A percentile compares a stretch with the other conserved stretches of the same genome.
phyloP scores from a whole-genome alignment of 2,888 invertebrate species.

The Caradrina clavipalpis region DNA sequence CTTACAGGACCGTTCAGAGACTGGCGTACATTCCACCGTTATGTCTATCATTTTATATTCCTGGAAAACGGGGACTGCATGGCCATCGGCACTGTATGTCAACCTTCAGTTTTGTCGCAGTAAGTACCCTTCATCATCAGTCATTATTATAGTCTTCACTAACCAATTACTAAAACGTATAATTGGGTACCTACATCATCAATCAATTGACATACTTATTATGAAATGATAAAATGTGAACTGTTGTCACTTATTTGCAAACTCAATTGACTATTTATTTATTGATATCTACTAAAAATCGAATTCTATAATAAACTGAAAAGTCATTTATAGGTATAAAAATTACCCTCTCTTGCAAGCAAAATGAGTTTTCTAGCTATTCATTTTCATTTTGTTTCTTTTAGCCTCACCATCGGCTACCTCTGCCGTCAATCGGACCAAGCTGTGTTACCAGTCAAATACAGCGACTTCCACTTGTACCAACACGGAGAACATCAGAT shows the following conservation, averaged over 20 bases:
- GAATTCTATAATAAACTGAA: no score
- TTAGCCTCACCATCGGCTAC: constrained; percentile 92
- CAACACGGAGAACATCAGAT: constrained; percentile 91
- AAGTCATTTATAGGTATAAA: no score
- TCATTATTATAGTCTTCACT: not conserved
- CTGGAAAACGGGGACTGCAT: constrained; percentile 93
- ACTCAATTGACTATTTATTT: no score
- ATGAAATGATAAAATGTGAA: no score
- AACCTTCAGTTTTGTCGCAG: constrained; percentile 92
- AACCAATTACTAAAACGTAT: not conserved
- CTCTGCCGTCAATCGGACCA: constrained; percentile 88
- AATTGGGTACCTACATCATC: no score
- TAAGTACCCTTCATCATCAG: constrained; percentile 72
- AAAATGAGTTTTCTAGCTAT: no score
- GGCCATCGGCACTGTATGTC: constrained; percentile 92
- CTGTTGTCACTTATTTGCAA: no score
- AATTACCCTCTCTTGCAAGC: no score
- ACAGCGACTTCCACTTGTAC: constrained; percentile 90
- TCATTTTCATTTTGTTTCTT: constrained; percentile 58
- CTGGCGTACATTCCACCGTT: constrained; percentile 93
- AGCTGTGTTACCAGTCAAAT: constrained; percentile 84
- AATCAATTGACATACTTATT: no score
- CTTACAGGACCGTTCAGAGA: constrained; percentile 90
- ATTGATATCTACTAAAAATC: no score
- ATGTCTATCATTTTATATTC: constrained; percentile 93